phyloP scores from a whole-genome alignment of 2,797 vertebrate species.

The Oreortyx pictus region DNA sequence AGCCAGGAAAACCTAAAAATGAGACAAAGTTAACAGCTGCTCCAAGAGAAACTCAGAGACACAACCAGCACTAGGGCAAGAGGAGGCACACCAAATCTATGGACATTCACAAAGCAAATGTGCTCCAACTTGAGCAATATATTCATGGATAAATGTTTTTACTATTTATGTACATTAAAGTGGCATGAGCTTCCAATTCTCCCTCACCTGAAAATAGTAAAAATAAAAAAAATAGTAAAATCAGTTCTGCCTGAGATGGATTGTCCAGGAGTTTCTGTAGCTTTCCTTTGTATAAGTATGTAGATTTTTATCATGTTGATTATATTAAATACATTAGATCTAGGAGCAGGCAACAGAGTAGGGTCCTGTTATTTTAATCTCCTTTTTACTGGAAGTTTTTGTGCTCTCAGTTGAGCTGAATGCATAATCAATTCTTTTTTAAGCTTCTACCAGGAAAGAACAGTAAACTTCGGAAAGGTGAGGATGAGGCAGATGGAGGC shows the following conservation, averaged over 20 bases:
- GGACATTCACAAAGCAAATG: background rate
- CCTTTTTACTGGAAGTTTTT: background rate
- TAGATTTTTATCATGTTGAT: background rate
- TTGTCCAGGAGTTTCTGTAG: background rate
- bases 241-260: background rate
- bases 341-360: background rate
- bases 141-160: background rate
- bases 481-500: background rate
- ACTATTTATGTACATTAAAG: background rate
- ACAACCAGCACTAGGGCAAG: background rate
- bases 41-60: background rate
- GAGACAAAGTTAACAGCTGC: background rate
- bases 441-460: background rate
- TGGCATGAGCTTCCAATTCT: background rate
- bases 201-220: background rate
- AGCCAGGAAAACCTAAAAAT: background rate
- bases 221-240: no score
- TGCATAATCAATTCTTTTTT: background rate
- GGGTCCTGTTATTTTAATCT: background rate
- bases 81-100: background rate
- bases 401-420: fast-evolving
- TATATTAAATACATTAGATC: background rate
- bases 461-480: background rate
- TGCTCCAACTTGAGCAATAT: background rate
- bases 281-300: background rate